phyloP scores from a whole-genome alignment of 1,140 invertebrate genomes.

The Scylla paramamosain region DNA sequence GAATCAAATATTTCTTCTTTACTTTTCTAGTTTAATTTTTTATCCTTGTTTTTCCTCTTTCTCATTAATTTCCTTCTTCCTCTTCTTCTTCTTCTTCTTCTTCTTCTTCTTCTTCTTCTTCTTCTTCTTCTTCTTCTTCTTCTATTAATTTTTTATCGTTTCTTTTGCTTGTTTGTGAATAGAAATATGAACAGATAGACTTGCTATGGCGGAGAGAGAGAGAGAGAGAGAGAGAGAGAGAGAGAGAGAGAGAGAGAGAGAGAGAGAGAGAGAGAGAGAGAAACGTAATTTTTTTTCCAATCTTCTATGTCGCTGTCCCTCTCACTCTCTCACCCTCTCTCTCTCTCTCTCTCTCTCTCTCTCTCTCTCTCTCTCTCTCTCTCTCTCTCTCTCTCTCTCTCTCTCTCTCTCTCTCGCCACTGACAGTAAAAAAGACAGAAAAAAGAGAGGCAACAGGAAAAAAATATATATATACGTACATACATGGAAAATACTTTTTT shows the following conservation, averaged over 20 bases:
- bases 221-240: not conserved
- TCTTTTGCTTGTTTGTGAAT: too few relatives aligned
- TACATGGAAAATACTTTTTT: not conserved
- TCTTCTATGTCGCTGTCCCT: not conserved
- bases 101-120: too few relatives aligned
- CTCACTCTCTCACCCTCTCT: too few relatives aligned
- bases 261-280: not conserved
- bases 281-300: constrained; percentile 13
- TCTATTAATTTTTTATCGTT: too few relatives aligned
- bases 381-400: too few relatives aligned
- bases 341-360: too few relatives aligned
- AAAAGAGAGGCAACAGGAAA: not conserved
- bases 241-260: constrained; percentile 10
- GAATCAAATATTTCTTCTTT: too few relatives aligned
- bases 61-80: not conserved
- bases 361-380: too few relatives aligned
- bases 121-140: too few relatives aligned
- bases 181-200: not conserved
- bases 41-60: not conserved
- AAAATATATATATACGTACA: not conserved
- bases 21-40: not conserved
- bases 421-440: too few relatives aligned
- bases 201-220: not conserved
- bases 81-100: too few relatives aligned
- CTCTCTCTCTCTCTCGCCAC: too few relatives aligned